These are phyloP conservation scores for Pseudomyrmex pallidus DNA, from an alignment of 1,140 invertebrate species.

Conservation along the genomic window DNA sequence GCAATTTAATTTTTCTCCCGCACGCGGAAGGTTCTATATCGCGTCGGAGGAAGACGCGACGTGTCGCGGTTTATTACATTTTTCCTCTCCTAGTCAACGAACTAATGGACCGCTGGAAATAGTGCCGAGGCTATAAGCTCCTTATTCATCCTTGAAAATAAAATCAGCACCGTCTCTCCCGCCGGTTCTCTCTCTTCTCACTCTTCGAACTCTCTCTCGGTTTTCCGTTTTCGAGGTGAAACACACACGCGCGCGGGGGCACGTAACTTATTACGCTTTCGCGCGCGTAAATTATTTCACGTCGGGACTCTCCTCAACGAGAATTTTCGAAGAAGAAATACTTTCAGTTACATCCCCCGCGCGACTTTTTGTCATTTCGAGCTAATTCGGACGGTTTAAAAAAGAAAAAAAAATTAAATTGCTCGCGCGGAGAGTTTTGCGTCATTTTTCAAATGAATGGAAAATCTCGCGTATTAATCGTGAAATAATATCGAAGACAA, in stretches of 20 bases:
- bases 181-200: constrained; percentile 23
- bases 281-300: constrained; percentile 13
- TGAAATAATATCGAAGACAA: too few relatives aligned
- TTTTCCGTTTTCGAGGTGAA: constrained; percentile 4
- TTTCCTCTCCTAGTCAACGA: constrained; percentile 73
- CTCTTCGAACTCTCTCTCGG: constrained; percentile 22
- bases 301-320: not conserved
- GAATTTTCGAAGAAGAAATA: constrained; percentile 1
- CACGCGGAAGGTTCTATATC: constrained; percentile 69
- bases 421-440: not conserved
- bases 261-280: constrained; percentile 27
- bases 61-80: constrained; percentile 82
- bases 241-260: not conserved
- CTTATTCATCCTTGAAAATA: constrained; percentile 39
- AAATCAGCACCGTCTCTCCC: constrained; percentile 36
- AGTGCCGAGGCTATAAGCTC: constrained; percentile 73
- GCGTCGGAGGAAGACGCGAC: constrained; percentile 66
- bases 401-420: not conserved
- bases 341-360: not conserved
- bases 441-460: not conserved
- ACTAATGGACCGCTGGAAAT: constrained; percentile 79
- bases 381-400: not conserved
- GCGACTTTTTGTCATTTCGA: not conserved
- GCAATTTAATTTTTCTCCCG: constrained; percentile 76
- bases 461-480: not conserved